phyloP scores from a whole-genome alignment of 2,797 vertebrate genomes.

The Labeo calbasu region DNA sequence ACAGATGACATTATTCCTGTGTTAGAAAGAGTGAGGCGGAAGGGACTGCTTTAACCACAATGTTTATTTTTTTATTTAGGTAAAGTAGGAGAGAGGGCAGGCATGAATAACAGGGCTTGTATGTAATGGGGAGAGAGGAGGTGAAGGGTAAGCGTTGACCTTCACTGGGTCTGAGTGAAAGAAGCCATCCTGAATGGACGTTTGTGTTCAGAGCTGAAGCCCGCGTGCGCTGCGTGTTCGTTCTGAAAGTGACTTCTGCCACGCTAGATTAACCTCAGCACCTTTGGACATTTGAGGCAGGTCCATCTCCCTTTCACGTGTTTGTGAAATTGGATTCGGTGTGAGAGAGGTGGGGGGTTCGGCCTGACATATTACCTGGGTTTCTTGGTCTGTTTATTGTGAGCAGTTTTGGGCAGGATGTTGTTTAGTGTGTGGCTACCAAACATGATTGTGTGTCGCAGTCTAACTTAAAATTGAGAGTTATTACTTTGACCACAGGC shows the following conservation, averaged over 20 bases:
- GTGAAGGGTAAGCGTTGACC: slow-evolving; percentile 47
- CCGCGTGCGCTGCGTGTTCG: slow-evolving; percentile 29
- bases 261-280: slow-evolving; percentile 51
- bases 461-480: slow-evolving; percentile 14
- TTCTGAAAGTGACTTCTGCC: slow-evolving; percentile 38
- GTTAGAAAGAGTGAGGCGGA: slow-evolving; percentile 68
- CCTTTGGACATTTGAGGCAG: slow-evolving; percentile 29
- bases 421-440: slow-evolving; percentile 13
- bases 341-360: not conserved
- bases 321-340: slow-evolving; percentile 30
- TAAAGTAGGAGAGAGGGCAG: slow-evolving; percentile 33
- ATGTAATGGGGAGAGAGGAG: slow-evolving; percentile 42
- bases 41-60: slow-evolving; percentile 44
- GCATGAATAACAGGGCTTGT: slow-evolving; percentile 38
- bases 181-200: slow-evolving; percentile 51
- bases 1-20: slow-evolving; percentile 82
- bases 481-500: slow-evolving; percentile 28
- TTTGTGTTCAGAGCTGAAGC: slow-evolving; percentile 49
- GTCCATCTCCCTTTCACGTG: slow-evolving; percentile 13
- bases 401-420: not conserved
- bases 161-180: slow-evolving; percentile 48
- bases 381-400: slow-evolving; percentile 13
- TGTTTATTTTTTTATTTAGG: slow-evolving; percentile 69
- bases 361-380: not conserved
- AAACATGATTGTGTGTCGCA: slow-evolving; percentile 6